Base-by-base conservation (phyloP, 2,888 invertebrate genomes). In the Mylabris sibirica region DNA sequence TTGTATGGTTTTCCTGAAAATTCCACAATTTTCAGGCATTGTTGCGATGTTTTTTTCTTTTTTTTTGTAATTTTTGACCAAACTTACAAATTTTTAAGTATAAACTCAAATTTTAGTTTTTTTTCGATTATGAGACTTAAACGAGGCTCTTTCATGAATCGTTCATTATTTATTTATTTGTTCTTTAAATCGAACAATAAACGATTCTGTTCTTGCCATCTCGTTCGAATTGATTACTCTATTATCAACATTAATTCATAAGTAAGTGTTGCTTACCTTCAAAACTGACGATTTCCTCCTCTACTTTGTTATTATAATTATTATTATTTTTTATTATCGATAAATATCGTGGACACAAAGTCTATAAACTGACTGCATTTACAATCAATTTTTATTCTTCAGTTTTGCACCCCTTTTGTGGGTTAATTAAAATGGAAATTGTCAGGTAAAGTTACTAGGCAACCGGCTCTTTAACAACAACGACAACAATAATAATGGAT, bases 261-360 rank as follows among this genome's bases (percentile, higher is more conserved):
- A 53, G 53, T 53, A 53, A 53, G 53, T 53, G 53, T 53, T 53
- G 53, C 53, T 53, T 53, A 53, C 53, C 53, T 53, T 53, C 53
- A 53, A 53, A 53, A 53, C 12, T 22, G 24, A 53, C 53, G 53
- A 53, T 53, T 53, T 53, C 53, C 53, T 22, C 53, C 24, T 4
- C 53, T 11, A 44, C n/a, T 53, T 24, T 53, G 12, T 22, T 22
- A 5, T 49, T 20, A 11, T 49, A 20, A 20, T 49, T 20, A 9
- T 20, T 20, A 9, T 9, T 49, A 8, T 49, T 49, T 44, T 14
- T 14, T 3, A 24, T 20, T 17, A 1, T 5, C n/a, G n/a, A 44
- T 44, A 3, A 17, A n/a, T 17, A 44, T 17, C 6, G 12, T 12
- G 12, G 44, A 44, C n/a, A 44, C 44, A 38, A 38, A 14, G 12